phyloP scores from a whole-genome alignment of 2,888 invertebrate species.

The Cerastis rubricosa region DNA sequence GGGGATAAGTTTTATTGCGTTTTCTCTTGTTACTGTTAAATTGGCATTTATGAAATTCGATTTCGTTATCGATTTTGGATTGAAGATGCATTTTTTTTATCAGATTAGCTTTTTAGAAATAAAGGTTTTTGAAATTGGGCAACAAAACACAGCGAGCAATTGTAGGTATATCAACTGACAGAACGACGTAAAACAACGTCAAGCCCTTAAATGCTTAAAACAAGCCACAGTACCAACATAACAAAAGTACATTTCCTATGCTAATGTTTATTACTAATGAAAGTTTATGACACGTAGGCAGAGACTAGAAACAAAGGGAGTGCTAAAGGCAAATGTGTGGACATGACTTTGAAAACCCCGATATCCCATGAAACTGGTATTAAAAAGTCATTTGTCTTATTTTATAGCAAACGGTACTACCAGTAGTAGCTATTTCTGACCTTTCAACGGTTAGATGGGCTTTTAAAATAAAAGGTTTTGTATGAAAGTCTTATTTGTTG shows the following conservation, averaged over 20 bases:
- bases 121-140: too few relatives aligned
- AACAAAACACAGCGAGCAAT: neutral
- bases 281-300: constrained; percentile 50
- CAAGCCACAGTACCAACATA: constrained; percentile 32
- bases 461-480: constrained; percentile 13
- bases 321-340: constrained; percentile 41
- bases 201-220: constrained; percentile 15
- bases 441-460: constrained; percentile 5
- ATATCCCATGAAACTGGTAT: constrained; percentile 31
- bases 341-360: constrained; percentile 47
- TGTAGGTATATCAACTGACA: neutral
- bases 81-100: neutral
- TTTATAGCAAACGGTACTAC: constrained; percentile 43
- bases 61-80: neutral
- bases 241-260: constrained; percentile 53
- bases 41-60: neutral
- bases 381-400: constrained; percentile 42
- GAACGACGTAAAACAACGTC: neutral
- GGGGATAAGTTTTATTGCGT: constrained; percentile 67
- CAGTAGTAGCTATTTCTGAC: neutral
- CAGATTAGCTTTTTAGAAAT: neutral
- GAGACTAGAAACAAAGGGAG: constrained; percentile 42
- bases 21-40: constrained; percentile 61
- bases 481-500: neutral
- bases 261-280: constrained; percentile 60